Base-by-base conservation (phyloP, 2,888 invertebrate genomes). In the Sesamia inferens region DNA sequence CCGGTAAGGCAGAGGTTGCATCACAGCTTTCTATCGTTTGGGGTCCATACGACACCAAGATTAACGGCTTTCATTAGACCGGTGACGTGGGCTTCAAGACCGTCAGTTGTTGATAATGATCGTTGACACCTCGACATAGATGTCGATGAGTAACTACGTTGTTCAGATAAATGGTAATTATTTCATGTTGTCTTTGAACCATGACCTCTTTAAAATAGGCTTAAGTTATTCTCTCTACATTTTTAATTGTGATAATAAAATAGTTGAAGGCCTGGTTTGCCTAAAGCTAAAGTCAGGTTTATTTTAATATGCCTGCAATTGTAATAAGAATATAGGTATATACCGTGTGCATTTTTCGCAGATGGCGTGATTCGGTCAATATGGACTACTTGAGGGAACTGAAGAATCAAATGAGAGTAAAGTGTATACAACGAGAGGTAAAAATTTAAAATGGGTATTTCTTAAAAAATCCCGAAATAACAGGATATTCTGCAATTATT, bases 321-420 rank as follows among this genome's bases (percentile, higher is more conserved):
- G 24, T 48, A 19, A 44, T 54, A 47, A 22, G 42, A 68, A 16
- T 24, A 39, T 0, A n/a, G 16, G 3, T 16, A 51, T 6, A 55
- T 16, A 31, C 31, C 10, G 1, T 63, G 14, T 7, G 4, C 1
- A n/a, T 10, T 47, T 71, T 68, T 90, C 88, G 39, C 85, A 96
- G 96, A 84, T 96, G 96, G 96, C 93, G 96, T n/a, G 95, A 95
- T 85, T 83, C 93, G 63, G 76, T 93, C n/a, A 93, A 95, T 72
- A 89, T 90, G 54, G 94, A 96, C 80, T 92, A 96, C 87, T 89
- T 96, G 81, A 90, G 89, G 69, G 94, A 94, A 65, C 84, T 96
- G 42, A 95, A 96, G 84, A 92, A 94, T 75, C 96, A 96, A 87
- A 94, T 96, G 84, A 91, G 89, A 76, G 92, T 94, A 31, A 96